Evolutionary conservation across 37 sponge, comb jelly and placozoan genomes (phyloP).

Genomic region (Cladorhizidae sp.): DNA sequence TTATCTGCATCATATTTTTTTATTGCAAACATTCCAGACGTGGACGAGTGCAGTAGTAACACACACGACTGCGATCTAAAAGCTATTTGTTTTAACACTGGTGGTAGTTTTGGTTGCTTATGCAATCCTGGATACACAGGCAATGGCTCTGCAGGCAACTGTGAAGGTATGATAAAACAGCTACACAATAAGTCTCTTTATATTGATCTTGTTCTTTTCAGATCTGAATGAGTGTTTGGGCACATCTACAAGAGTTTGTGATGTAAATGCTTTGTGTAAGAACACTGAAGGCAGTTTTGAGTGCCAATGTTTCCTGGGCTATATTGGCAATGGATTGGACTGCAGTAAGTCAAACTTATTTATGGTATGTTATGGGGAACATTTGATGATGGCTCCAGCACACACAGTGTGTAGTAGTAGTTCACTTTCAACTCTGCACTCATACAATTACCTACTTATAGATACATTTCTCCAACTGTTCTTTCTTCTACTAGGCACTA

Average conservation of each 20-base stretch:
- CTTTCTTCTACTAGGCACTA: too few species aligned
- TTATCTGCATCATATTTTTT: neutral
- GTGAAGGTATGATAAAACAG: conserved; percentile 13
- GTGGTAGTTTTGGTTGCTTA: conserved; percentile 31
- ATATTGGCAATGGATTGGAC: neutral
- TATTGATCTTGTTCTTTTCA: neutral
- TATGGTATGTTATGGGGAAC: too few species aligned
- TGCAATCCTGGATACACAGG: conserved; percentile 45
- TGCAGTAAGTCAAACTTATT: conserved; percentile 31
- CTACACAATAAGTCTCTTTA: conserved; percentile 1
- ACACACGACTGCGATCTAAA: conserved; percentile 2
- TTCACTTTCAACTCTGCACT: too few species aligned
- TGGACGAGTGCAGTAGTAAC: conserved; percentile 25
- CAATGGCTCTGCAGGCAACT: neutral
- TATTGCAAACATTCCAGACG: conserved; percentile 9
- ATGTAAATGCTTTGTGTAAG: conserved; percentile 21
- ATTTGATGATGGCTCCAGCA: too few species aligned
- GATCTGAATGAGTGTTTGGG: conserved; percentile 46
- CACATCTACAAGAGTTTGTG: conserved; percentile 18
- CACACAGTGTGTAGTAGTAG: too few species aligned
- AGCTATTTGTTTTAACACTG: conserved; percentile 34
- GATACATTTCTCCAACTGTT: too few species aligned
- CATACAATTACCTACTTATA: too few species aligned
- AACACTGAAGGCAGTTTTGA: conserved; percentile 53
- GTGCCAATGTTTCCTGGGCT: conserved; percentile 51